Evolutionary conservation across 2,888 invertebrate genomes (phyloP).

Genomic region (Watsonalla cultraria): DNA sequence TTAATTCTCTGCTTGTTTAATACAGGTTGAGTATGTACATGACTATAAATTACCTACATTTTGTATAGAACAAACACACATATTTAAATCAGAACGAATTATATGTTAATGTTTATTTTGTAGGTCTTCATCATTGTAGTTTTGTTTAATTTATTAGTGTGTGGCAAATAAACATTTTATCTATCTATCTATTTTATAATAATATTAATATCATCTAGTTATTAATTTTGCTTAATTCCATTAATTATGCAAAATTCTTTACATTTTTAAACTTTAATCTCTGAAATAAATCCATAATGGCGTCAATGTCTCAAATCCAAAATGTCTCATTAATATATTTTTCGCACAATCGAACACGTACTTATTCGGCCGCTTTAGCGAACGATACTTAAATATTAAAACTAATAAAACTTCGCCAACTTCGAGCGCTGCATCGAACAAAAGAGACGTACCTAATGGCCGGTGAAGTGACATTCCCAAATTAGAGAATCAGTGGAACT

Average conservation of each 20-base stretch:
- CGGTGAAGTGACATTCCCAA: conserved; percentile 36
- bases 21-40: conserved; percentile 11
- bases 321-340: background rate
- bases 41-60: conserved; percentile 12
- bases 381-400: conserved; percentile 23
- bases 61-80: background rate
- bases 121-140: too few relatives aligned
- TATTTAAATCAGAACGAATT: too few relatives aligned
- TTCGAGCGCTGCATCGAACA: conserved; percentile 34
- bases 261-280: too few relatives aligned
- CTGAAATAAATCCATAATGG: too few relatives aligned
- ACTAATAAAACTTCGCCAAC: conserved; percentile 22
- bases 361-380: conserved; percentile 7
- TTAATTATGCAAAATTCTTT: too few relatives aligned
- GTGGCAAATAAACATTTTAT: too few relatives aligned
- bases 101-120: too few relatives aligned
- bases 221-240: too few relatives aligned
- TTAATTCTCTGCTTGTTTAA: conserved; percentile 16
- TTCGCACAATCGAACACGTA: background rate
- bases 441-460: conserved; percentile 25
- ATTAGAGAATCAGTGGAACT: conserved; percentile 46
- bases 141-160: too few relatives aligned
- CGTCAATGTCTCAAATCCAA: too few relatives aligned
- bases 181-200: too few relatives aligned
- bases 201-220: too few relatives aligned